Evolutionary conservation across 2,888 invertebrate genomes (phyloP).

Genomic region (Pasiphila rectangulata): DNA sequence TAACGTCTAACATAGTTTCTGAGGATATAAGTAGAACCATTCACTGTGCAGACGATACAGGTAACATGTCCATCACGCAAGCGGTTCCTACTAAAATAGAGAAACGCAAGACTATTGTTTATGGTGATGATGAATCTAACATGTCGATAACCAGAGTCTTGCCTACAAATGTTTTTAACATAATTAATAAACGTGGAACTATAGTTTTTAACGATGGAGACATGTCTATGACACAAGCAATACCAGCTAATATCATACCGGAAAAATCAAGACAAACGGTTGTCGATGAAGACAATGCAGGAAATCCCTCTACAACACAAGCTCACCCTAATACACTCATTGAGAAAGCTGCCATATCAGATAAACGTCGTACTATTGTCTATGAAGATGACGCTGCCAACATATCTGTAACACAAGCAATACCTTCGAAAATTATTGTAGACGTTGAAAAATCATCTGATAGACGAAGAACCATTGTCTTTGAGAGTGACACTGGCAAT

Average conservation of each 20-base stretch:
- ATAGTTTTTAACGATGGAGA: conserved; percentile 33
- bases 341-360: conserved; percentile 8
- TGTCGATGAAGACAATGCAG: conserved; percentile 29
- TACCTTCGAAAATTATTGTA: conserved; percentile 26
- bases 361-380: conserved; percentile 22
- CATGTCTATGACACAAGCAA: conserved; percentile 38
- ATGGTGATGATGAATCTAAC: conserved; percentile 29
- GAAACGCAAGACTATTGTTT: conserved; percentile 25
- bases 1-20: conserved; percentile 24
- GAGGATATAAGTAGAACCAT: conserved; percentile 24
- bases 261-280: conserved; percentile 26
- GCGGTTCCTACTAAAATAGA: conserved; percentile 28
- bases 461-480: conserved; percentile 31
- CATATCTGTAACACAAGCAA: conserved; percentile 35
- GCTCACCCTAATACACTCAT: conserved; percentile 20
- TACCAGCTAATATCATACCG: conserved; percentile 31
- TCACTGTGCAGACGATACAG: conserved; percentile 28
- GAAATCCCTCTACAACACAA: conserved; percentile 36
- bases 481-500: conserved; percentile 35
- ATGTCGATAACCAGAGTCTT: conserved; percentile 41
- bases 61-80: conserved; percentile 41
- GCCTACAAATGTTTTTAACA: conserved; percentile 19
- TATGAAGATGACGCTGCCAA: conserved; percentile 25
- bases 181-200: conserved; percentile 27
- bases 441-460: conserved; percentile 4